phyloP scores from a whole-genome alignment of 2,113 vertebrate genomes.

The Arvicanthis niloticus region DNA sequence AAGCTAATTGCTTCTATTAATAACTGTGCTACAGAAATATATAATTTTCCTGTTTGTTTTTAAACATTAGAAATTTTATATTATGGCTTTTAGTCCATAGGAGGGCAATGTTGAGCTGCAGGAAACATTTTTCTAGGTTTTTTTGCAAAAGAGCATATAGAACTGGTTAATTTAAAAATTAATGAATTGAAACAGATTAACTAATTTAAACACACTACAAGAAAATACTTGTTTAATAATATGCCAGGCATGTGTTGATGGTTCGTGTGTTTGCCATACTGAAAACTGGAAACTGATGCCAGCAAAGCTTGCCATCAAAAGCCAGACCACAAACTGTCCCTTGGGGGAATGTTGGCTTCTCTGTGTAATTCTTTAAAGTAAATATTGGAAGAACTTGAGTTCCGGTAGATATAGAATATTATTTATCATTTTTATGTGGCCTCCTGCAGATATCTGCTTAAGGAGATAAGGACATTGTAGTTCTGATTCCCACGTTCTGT shows the following conservation, averaged over 20 bases:
- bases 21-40: neutral
- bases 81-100: slow-evolving; percentile 80
- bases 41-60: slow-evolving; percentile 40
- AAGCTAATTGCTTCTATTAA: slow-evolving; percentile 13
- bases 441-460: neutral
- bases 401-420: slow-evolving; percentile 1
- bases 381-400: neutral
- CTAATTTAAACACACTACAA: slow-evolving; percentile 72
- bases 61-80: neutral
- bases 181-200: slow-evolving; percentile 78
- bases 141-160: slow-evolving; percentile 69
- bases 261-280: slow-evolving; percentile 69
- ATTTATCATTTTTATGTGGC: neutral
- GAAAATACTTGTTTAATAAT: slow-evolving; percentile 71
- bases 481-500: neutral
- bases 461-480: neutral
- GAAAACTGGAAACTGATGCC: slow-evolving; percentile 71
- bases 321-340: neutral
- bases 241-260: neutral
- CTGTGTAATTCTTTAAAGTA: neutral
- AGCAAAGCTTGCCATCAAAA: slow-evolving; percentile 67
- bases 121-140: slow-evolving; percentile 65
- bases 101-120: slow-evolving; percentile 88
- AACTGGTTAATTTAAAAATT: slow-evolving; percentile 81
- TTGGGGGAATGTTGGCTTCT: neutral